phyloP scores from a whole-genome alignment of 2,888 invertebrate species.

The Hirtodrosophila confusa region DNA sequence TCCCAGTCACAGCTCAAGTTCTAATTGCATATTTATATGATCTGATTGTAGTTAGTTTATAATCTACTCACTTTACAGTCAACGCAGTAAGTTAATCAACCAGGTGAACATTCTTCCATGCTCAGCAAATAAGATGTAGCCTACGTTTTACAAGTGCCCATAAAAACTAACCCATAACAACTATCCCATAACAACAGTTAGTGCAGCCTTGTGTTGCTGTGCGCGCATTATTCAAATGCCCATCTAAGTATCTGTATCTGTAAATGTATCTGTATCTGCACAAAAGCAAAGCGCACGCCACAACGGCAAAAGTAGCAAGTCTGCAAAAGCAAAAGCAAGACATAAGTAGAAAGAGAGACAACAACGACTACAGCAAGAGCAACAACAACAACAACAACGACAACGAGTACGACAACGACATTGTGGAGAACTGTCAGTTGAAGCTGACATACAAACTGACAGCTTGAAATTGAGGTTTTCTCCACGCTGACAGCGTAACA shows the following conservation, averaged over 20 bases:
- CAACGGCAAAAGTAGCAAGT: slow-evolving; percentile 26
- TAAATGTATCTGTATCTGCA: slow-evolving; percentile 22
- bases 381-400: slow-evolving; percentile 34
- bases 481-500: slow-evolving; percentile 80
- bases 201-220: slow-evolving; percentile 26
- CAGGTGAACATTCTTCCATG: neutral
- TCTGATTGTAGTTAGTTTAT: too few relatives aligned
- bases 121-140: slow-evolving; percentile 38
- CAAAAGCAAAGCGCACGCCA: slow-evolving; percentile 40
- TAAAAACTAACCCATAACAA: slow-evolving; percentile 41
- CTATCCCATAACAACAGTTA: slow-evolving; percentile 24
- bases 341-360: slow-evolving; percentile 43
- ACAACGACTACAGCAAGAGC: slow-evolving; percentile 30
- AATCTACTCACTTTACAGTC: neutral
- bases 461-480: slow-evolving; percentile 83
- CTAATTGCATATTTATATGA: too few relatives aligned
- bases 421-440: slow-evolving; percentile 82
- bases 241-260: slow-evolving; percentile 59
- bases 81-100: slow-evolving; percentile 12
- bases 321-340: slow-evolving; percentile 38
- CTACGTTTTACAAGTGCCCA: slow-evolving; percentile 20
- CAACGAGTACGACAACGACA: slow-evolving; percentile 50
- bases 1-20: too few relatives aligned
- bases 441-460: slow-evolving; percentile 83
- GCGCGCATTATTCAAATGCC: slow-evolving; percentile 74